Evolutionary conservation across 2,797 vertebrate species (phyloP).

Genomic region (Synanceia verrucosa): DNA sequence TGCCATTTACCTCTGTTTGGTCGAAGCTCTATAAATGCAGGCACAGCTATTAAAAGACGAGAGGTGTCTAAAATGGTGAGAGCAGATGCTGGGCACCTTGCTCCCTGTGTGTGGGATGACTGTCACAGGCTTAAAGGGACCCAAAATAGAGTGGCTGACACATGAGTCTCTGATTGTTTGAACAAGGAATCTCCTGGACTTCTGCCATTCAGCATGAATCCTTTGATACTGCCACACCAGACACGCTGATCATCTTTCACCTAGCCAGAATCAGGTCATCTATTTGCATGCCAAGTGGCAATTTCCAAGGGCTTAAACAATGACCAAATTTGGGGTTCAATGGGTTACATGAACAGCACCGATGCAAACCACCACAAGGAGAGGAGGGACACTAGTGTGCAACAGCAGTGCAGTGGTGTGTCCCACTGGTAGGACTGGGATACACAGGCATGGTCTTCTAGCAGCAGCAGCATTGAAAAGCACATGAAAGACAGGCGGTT

Average conservation of each 20-base stretch:
- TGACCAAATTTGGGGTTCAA: conserved; percentile 71
- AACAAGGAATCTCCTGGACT: conserved; percentile 82
- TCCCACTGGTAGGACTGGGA: conserved; percentile 39
- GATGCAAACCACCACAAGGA: conserved; percentile 46
- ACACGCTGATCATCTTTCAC: conserved; percentile 76
- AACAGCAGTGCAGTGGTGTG: conserved; percentile 43
- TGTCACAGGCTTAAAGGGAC: conserved; percentile 71
- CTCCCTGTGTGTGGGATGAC: conserved; percentile 76
- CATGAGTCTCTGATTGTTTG: conserved; percentile 85
- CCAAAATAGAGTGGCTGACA: conserved; percentile 83
- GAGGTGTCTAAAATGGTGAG: conserved; percentile 77
- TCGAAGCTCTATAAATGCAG: conserved; percentile 75
- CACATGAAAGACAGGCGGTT: conserved; percentile 64
- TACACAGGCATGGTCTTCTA: conserved; percentile 58
- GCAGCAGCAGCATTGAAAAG: conserved; percentile 73
- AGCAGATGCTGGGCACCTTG: conserved; percentile 84
- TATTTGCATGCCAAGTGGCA: conserved; percentile 69
- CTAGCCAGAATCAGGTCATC: conserved; percentile 64
- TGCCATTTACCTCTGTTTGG: conserved; percentile 79
- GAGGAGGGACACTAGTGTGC: conserved; percentile 48
- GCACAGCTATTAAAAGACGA: conserved; percentile 79
- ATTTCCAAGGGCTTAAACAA: conserved; percentile 73
- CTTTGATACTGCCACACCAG: conserved; percentile 70
- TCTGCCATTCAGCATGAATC: conserved; percentile 77
- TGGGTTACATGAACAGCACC: conserved; percentile 46